Evolutionary conservation across 2,797 vertebrate species (phyloP).

Genomic region (Fistularia tabacaria): DNA sequence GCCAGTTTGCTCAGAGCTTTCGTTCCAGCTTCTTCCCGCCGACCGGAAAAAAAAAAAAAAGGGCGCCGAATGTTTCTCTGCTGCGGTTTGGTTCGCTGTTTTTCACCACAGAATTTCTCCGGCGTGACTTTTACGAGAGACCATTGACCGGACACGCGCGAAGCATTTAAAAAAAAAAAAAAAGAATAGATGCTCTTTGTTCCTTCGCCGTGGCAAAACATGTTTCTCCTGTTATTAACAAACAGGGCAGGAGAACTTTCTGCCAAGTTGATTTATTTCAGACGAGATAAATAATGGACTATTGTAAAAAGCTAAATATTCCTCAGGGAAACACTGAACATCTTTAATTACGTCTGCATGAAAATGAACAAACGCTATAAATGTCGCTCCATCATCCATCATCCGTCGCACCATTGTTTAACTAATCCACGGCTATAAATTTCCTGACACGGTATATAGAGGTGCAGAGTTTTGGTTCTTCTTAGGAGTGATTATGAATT

Average conservation of each 20-base stretch:
- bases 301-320: constrained; percentile 8
- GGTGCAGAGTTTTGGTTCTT: constrained; percentile 22
- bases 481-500: constrained; percentile 35
- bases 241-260: not conserved
- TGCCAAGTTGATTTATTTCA: not conserved
- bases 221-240: not conserved
- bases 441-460: constrained; percentile 16
- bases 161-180: too few species aligned
- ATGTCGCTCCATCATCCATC: constrained; percentile 2
- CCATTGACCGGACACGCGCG: too few species aligned
- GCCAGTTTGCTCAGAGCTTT: too few species aligned
- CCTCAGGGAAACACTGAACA: constrained; percentile 23
- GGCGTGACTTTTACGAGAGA: too few species aligned
- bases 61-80: too few species aligned
- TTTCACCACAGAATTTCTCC: too few species aligned
- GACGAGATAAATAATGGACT: constrained; percentile 2
- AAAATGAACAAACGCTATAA: constrained; percentile 5
- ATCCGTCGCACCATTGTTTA: constrained; percentile 5
- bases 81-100: too few species aligned
- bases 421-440: constrained; percentile 10
- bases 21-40: too few species aligned
- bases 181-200: too few species aligned
- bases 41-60: too few species aligned
- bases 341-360: constrained; percentile 9
- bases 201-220: too few species aligned